Percentiles rank a stretch among this genome's conserved stretches.
Conservation (phyloP, 2,888 invertebrate species). For the Mythimna vitellina region DNA sequence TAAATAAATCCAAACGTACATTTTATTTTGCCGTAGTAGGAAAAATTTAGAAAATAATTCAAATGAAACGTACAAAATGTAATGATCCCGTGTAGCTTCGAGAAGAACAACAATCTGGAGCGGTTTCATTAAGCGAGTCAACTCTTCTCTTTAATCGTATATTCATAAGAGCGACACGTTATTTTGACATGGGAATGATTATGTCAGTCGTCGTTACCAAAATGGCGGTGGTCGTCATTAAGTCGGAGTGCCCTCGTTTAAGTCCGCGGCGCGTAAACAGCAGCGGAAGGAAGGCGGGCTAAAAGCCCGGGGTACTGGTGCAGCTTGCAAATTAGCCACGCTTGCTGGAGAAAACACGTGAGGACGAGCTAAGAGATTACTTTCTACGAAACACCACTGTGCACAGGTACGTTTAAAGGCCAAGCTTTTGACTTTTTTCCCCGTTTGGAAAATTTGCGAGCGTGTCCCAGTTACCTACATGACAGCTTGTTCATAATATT, state of each 20-base stretch:
- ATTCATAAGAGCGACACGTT: slow-evolving; percentile 52
- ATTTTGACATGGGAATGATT: slow-evolving; percentile 64
- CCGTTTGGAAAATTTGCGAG: slow-evolving; percentile 52
- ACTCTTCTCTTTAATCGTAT: slow-evolving; percentile 37
- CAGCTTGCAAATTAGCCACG: slow-evolving; percentile 86
- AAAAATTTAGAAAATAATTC: neutral
- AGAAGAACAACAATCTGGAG: slow-evolving; percentile 7
- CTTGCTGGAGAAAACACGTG: slow-evolving; percentile 81
- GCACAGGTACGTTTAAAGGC: slow-evolving; percentile 65
- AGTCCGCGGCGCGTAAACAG: slow-evolving; percentile 83
- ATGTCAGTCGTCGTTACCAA: slow-evolving; percentile 79
- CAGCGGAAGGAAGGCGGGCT: slow-evolving; percentile 85
- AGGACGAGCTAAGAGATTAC: slow-evolving; percentile 83
- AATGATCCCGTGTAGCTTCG: slow-evolving; percentile 1
- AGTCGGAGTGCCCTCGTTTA: slow-evolving; percentile 86
- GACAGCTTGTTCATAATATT: slow-evolving; percentile 47
- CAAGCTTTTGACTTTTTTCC: slow-evolving; percentile 61
- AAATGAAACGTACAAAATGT: neutral
- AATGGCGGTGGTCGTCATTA: slow-evolving; percentile 86
- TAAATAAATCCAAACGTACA: slow-evolving; percentile 14
- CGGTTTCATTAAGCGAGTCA: slow-evolving; percentile 10
- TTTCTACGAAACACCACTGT: slow-evolving; percentile 74
- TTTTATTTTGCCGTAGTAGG: neutral
- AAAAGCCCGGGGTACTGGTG: slow-evolving; percentile 82
- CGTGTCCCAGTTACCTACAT: slow-evolving; percentile 57